Percentiles rank a stretch among this genome's conserved stretches.
Conservation (phyloP, 2,113 vertebrate genomes). For the Colossoma macropomum region DNA sequence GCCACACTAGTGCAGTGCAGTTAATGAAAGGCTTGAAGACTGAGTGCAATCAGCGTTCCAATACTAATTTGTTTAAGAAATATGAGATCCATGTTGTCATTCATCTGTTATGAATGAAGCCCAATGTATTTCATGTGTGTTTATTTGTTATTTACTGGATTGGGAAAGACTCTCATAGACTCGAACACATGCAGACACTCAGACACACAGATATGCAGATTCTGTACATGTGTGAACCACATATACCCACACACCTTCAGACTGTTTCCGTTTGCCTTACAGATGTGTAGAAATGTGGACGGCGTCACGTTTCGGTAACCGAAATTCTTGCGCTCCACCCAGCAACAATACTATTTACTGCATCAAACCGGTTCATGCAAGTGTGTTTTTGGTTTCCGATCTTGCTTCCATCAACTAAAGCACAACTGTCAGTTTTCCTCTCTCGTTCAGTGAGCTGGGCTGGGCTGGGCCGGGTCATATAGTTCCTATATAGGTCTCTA, state of each 20-base stretch:
- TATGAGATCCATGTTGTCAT: neutral
- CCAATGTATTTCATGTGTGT: constrained; percentile 1
- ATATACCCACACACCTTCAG: neutral
- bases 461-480: neutral
- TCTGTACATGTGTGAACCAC: neutral
- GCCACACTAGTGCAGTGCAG: neutral
- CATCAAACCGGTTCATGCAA: neutral
- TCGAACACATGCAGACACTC: neutral
- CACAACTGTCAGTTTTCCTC: neutral
- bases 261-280: constrained; percentile 17
- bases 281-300: constrained; percentile 10
- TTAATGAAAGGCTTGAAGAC: neutral
- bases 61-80: neutral
- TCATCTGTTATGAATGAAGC: neutral
- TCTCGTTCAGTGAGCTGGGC: neutral
- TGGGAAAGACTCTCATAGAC: neutral
- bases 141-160: neutral
- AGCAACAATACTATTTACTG: neutral
- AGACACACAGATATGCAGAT: neutral
- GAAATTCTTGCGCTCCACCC: constrained; percentile 2
- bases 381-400: neutral
- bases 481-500: neutral
- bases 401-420: neutral
- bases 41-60: neutral
- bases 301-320: neutral